Percentiles rank a stretch among this genome's conserved stretches.
These are phyloP conservation scores for Drosophila greeni DNA, from an alignment of 2,888 invertebrate genomes.

Conservation along the genomic window DNA sequence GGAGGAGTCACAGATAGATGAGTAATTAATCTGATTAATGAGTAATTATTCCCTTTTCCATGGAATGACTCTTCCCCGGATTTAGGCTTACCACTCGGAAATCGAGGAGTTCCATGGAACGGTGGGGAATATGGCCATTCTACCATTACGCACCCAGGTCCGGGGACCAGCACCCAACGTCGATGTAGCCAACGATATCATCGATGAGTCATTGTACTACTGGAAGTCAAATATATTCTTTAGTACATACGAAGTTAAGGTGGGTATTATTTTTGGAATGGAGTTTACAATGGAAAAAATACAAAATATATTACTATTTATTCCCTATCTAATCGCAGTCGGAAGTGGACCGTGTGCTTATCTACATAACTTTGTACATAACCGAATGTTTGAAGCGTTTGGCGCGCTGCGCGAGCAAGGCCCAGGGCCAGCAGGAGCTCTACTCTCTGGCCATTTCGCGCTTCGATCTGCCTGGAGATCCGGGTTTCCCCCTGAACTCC, in stretches of 20 bases:
- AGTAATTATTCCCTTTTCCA: neutral
- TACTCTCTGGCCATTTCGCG: constrained; percentile 94
- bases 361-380: constrained; percentile 97
- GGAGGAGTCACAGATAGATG: neutral
- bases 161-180: constrained; percentile 93
- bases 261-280: constrained; percentile 74
- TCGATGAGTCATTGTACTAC: constrained; percentile 97
- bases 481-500: constrained; percentile 95
- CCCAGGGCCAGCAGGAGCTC: constrained; percentile 95
- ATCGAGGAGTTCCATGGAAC: constrained; percentile 85
- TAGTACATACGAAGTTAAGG: constrained; percentile 98
- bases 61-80: neutral
- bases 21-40: neutral
- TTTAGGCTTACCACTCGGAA: constrained; percentile 94
- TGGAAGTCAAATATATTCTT: constrained; percentile 99
- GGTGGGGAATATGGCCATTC: constrained; percentile 94
- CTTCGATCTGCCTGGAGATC: constrained; percentile 97
- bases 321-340: constrained; percentile 82
- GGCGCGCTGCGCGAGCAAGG: constrained; percentile 92
- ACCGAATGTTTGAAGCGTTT: constrained; percentile 97
- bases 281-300: neutral
- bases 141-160: constrained; percentile 93
- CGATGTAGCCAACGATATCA: constrained; percentile 89
- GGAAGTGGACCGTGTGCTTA: constrained; percentile 97
- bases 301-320: neutral